Evolutionary conservation across 2,113 vertebrate genomes (phyloP), one percentile per base, ranked within the genome.

Genomic region (Percina caprodes): DNA sequence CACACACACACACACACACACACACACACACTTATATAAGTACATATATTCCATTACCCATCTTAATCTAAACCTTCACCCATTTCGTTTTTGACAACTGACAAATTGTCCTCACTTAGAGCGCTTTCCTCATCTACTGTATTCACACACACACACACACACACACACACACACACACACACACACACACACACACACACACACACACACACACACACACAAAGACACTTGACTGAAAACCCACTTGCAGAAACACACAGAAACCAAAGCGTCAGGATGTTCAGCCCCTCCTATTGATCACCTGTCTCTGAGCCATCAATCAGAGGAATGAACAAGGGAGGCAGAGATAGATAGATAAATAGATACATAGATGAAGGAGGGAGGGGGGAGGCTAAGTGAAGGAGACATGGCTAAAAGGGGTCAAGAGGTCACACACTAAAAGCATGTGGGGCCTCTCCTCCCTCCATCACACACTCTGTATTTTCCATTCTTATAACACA

Each of bases 331-430:
- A 51, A 67, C 42, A 58, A 88, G 55, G 61, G 82, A 81, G 66
- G 65, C 74, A 49, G 70, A 49, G 71, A 69, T 33, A 30, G 74
- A 77, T 35, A 54, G 74, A 86, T 33, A 42, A 11, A 42, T 42
- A 35, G 80, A 70, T 21, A 52, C 58, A 42, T 24, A 54, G 60
- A 23, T 16, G 30, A 26, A 19, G 26, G 59, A 35, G 62, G 19
- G n/a, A 30, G 24, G 67, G 26, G 69, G 68, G 74, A 60, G 58
- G 77, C 61, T 83, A 87, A 89, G 87, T 87, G 80, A 85, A 85
- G 79, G 78, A 86, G 88, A 79, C 59, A 23, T 72, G 87, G 88
- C 80, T 94, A 92, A 94, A 94, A 93, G 93, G 93, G 92, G 91
- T 93, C 78, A 85, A 39, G 55, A 51, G 91, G 90, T 90, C 89